phyloP scores from a whole-genome alignment of 1,140 invertebrate species.

The Dolichoris vasculosae region DNA sequence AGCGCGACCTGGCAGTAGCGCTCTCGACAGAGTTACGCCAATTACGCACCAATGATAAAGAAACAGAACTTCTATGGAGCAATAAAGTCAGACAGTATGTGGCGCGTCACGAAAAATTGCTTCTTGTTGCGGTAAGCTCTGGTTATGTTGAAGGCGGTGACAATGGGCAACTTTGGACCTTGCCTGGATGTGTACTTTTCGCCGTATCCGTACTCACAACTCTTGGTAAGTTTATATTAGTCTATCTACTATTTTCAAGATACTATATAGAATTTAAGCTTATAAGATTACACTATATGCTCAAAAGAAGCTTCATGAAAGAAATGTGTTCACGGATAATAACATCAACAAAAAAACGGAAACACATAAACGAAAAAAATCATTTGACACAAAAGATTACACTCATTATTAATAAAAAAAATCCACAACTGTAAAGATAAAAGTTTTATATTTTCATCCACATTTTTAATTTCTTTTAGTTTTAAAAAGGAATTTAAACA shows the following conservation, averaged over 20 bases:
- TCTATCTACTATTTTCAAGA: neutral
- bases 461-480: too few species aligned
- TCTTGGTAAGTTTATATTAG: slow-evolving; percentile 75
- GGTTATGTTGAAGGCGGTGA: slow-evolving; percentile 76
- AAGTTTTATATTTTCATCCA: too few species aligned
- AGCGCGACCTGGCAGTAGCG: slow-evolving; percentile 73
- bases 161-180: slow-evolving; percentile 77
- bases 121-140: slow-evolving; percentile 74
- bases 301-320: too few species aligned
- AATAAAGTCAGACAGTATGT: slow-evolving; percentile 75
- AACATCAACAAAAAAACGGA: too few species aligned
- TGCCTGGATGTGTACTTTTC: slow-evolving; percentile 78
- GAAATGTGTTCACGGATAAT: too few species aligned
- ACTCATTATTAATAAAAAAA: too few species aligned
- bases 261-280: neutral
- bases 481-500: too few species aligned
- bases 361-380: too few species aligned
- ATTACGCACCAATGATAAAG: slow-evolving; percentile 67
- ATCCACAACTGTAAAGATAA: too few species aligned
- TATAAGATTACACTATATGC: too few species aligned
- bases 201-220: slow-evolving; percentile 78
- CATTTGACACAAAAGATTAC: too few species aligned
- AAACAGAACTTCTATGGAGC: slow-evolving; percentile 73
- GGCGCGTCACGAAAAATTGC: slow-evolving; percentile 73
- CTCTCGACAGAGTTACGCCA: slow-evolving; percentile 75